Evolutionary conservation across 2,113 vertebrate genomes (phyloP).

Genomic region (Choloepus hoffmanni): DNA sequence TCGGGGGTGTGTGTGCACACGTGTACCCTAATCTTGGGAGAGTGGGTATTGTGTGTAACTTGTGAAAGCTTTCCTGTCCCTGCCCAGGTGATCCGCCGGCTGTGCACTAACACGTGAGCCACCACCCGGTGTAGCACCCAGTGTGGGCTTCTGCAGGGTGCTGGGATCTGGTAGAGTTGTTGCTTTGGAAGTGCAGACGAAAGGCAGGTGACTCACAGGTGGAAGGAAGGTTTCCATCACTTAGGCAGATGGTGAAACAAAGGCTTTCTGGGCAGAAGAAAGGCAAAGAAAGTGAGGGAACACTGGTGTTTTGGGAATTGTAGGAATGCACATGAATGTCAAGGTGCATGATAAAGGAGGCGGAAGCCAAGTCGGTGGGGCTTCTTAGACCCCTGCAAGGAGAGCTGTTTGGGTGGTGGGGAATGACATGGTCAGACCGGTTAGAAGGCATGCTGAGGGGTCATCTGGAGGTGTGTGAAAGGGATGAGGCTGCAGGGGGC

Average conservation of each 20-base stretch:
- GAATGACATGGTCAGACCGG: neutral
- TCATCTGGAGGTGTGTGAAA: rapidly evolving
- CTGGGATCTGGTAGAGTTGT: neutral
- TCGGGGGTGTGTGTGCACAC: rapidly evolving
- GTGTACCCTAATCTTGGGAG: neutral
- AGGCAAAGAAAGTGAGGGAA: neutral
- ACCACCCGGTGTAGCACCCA: neutral
- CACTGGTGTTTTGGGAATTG: neutral
- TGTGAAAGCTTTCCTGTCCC: neutral
- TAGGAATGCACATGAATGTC: too few relatives aligned
- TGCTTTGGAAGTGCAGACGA: neutral
- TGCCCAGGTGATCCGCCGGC: too few relatives aligned
- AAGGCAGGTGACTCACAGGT: neutral
- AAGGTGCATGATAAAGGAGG: neutral
- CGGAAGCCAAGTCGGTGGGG: neutral
- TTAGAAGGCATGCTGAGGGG: neutral
- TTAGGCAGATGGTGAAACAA: neutral
- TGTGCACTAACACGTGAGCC: rapidly evolving
- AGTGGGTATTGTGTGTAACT: too few relatives aligned
- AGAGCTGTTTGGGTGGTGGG: neutral
- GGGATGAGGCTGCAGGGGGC: neutral
- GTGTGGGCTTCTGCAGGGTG: neutral
- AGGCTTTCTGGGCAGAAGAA: neutral
- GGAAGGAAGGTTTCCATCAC: neutral
- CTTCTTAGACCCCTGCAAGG: neutral